Percentiles rank a stretch among this genome's conserved stretches.
These are phyloP conservation scores for Anastrepha ludens DNA, from an alignment of 1,140 invertebrate species.

Conservation along the genomic window DNA sequence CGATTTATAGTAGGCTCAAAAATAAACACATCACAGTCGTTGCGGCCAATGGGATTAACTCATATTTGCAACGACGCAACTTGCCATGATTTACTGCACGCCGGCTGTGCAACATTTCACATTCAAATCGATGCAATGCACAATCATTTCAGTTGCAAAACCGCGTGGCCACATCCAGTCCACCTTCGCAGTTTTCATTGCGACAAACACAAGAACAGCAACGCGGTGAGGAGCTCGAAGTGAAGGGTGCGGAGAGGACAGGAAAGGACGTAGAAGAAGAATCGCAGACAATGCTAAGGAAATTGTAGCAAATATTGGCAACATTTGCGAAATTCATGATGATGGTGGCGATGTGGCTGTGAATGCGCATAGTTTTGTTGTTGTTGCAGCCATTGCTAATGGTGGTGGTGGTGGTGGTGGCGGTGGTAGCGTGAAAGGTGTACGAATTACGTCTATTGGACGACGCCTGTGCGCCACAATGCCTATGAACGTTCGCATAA, in stretches of 20 bases:
- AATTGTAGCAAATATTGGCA: slow-evolving; percentile 35
- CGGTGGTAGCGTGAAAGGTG: not conserved
- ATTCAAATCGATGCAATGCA: slow-evolving; percentile 36
- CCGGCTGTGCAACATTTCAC: slow-evolving; percentile 32
- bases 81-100: slow-evolving; percentile 32
- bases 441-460: slow-evolving; percentile 4
- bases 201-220: not conserved
- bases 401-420: not conserved
- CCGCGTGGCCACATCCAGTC: slow-evolving; percentile 7
- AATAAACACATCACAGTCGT: slow-evolving; percentile 36
- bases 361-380: not conserved
- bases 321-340: slow-evolving; percentile 9
- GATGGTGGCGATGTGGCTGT: not conserved
- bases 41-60: slow-evolving; percentile 24
- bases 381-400: not conserved
- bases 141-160: not conserved
- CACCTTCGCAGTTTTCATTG: slow-evolving; percentile 38
- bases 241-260: not conserved
- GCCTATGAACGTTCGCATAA: not conserved
- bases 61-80: slow-evolving; percentile 39
- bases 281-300: slow-evolving; percentile 12
- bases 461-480: not conserved
- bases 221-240: not conserved
- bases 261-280: not conserved
- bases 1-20: not conserved